Evolutionary conservation across 2,797 vertebrate species (phyloP).

Genomic region (Sebastes baramenuke): DNA sequence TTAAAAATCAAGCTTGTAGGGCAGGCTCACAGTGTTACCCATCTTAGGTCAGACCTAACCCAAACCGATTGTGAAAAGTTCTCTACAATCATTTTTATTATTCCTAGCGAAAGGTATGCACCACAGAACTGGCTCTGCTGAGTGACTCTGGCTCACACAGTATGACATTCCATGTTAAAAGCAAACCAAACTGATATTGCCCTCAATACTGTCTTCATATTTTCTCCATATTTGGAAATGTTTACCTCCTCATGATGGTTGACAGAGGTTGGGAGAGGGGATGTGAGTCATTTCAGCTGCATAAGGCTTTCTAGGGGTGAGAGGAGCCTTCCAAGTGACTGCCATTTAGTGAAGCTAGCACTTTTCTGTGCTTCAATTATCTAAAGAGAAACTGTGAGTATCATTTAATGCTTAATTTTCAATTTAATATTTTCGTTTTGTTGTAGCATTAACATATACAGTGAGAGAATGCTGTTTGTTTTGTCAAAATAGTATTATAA

Average conservation of each 20-base stretch:
- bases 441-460: not conserved
- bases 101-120: conserved; percentile 77
- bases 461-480: not conserved
- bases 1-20: not conserved
- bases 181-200: conserved; percentile 88
- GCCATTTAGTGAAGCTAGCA: conserved; percentile 63
- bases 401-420: conserved; percentile 47
- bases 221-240: conserved; percentile 99
- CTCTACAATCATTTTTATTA: conserved; percentile 73
- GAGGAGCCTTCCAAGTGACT: conserved; percentile 66
- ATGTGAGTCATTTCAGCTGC: conserved; percentile 90
- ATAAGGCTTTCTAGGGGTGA: conserved; percentile 74
- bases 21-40: conserved; percentile 37
- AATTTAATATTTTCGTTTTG: conserved; percentile 1
- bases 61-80: conserved; percentile 65
- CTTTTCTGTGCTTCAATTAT: conserved; percentile 56
- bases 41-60: conserved; percentile 65
- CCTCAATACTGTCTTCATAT: conserved; percentile 90
- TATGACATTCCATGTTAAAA: conserved; percentile 82
- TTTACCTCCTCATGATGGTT: conserved; percentile 95
- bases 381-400: conserved; percentile 79
- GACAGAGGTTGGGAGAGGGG: conserved; percentile 90
- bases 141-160: conserved; percentile 72
- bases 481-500: not conserved
- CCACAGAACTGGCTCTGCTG: conserved; percentile 78